These are phyloP conservation scores for Cyprinodon diabolis DNA, from an alignment of 2,797 vertebrate genomes.

Conservation along the genomic window DNA sequence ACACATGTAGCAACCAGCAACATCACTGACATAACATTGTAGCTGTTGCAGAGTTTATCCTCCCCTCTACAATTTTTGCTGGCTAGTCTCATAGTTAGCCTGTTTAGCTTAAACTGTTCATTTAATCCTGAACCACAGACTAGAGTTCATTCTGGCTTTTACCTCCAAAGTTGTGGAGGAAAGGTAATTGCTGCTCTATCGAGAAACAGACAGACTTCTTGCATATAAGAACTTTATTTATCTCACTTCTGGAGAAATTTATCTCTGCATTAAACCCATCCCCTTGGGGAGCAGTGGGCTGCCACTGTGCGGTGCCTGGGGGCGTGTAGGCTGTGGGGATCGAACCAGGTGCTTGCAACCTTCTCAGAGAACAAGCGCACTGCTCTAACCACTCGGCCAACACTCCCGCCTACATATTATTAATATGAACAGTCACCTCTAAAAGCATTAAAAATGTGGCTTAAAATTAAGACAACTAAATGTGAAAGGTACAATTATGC, in stretches of 20 bases:
- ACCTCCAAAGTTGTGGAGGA: slow-evolving; percentile 5
- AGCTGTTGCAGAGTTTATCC: slow-evolving; percentile 34
- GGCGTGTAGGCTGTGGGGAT: no score
- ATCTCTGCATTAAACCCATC: no score
- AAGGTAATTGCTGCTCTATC: background rate
- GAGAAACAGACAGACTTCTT: background rate
- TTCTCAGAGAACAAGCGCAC: no score
- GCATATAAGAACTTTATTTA: background rate
- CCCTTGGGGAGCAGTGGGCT: no score
- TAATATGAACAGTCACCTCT: background rate
- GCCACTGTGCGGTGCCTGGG: no score
- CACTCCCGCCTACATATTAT: no score
- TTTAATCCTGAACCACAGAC: background rate
- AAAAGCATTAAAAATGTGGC: background rate
- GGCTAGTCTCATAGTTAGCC: slow-evolving; percentile 44
- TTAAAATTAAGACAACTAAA: background rate
- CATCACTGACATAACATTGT: slow-evolving; percentile 13
- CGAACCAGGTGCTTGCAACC: no score
- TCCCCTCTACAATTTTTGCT: slow-evolving; percentile 36
- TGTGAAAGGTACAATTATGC: background rate
- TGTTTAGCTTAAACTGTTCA: slow-evolving; percentile 12
- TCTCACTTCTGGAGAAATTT: no score
- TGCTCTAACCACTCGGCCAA: no score
- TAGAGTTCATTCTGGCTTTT: slow-evolving; percentile 2
- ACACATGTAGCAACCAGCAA: slow-evolving; percentile 38